Evolutionary conservation across 2,888 invertebrate species (phyloP), one percentile per base, ranked within the genome.

Genomic region (Lasioglossum villosulum): DNA sequence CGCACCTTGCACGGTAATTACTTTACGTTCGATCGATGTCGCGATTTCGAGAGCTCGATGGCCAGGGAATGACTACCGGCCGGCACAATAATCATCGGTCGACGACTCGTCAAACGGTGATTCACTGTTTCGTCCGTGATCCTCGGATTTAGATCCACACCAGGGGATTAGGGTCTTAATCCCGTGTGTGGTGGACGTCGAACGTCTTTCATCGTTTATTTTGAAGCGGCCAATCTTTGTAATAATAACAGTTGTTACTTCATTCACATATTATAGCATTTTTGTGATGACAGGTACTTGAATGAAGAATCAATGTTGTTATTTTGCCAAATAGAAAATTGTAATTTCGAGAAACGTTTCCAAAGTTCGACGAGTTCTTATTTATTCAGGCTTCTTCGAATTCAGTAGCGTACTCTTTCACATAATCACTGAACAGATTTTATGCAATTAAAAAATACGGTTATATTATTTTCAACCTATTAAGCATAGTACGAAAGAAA

Each of bases 1-100:
- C 70, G 52, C 84, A 82, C 80, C 85, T 80, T 87, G 79, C 83
- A 78, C 86, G 82, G 83, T 86, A 88, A 89, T 90, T 90, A 86
- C 87, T 86, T 56, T 70, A 80, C 78, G 71, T 87, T 83, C 83
- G 77, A 74, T 89, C 90, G 85, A 90, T 86, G 79, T 83, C 78
- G 34, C 66, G 76, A 78, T 77, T 86, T 79, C 73, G n/a, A 75
- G 63, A 37, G 66, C 59, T 68, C 70, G 68, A 23, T 34, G 34
- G n/a, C 23, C 23, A 30, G 19, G 45, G 34, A 79, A 63, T n/a
- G 16, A 52, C 12, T 30, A 75, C 52, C 14, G 10, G 10, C 16
- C 4, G 14, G 52, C 19, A 75, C 39, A 66, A 80, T 75, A 72
- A 45, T 42, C 37, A 30, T 56, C 66, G 63, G 68, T 1, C 52